phyloP scores from a whole-genome alignment of 35 echinoderm and acorn worm genomes.

The Ophioderma brevispina region DNA sequence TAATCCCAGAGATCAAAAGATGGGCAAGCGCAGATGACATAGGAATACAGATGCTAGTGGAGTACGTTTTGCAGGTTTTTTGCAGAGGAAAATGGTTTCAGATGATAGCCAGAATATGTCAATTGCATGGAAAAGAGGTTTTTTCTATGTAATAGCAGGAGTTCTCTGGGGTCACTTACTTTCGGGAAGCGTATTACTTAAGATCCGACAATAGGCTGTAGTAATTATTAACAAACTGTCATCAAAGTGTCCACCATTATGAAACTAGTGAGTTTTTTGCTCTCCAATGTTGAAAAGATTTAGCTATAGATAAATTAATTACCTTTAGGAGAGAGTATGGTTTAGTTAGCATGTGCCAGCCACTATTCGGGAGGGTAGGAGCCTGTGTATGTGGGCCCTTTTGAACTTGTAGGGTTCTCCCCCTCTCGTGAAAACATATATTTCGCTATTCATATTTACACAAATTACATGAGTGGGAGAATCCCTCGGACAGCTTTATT shows the following conservation, averaged over 20 bases:
- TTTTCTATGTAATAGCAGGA: not conserved
- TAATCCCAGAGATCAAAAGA: not conserved
- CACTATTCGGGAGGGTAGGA: too few relatives aligned
- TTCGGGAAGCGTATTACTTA: not conserved
- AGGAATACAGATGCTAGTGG: not conserved
- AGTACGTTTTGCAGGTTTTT: constrained; percentile 25
- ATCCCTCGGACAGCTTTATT: too few relatives aligned
- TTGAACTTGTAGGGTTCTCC: too few relatives aligned
- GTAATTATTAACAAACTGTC: not conserved
- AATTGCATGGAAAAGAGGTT: not conserved
- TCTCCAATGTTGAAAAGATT: too few relatives aligned
- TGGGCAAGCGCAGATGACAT: not conserved
- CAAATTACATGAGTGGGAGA: too few relatives aligned
- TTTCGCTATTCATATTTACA: too few relatives aligned
- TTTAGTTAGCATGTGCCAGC: too few relatives aligned
- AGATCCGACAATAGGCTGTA: constrained; percentile 1
- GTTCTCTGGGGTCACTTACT: not conserved
- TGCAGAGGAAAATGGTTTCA: constrained; percentile 13
- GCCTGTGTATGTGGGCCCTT: too few relatives aligned
- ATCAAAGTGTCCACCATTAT: constrained; percentile 1
- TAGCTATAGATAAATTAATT: too few relatives aligned
- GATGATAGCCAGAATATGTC: not conserved
- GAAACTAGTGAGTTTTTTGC: too few relatives aligned
- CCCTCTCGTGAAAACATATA: too few relatives aligned
- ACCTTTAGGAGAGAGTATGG: too few relatives aligned